A percentile compares a stretch with the other conserved stretches of the same genome.
Evolutionary conservation across 2,113 vertebrate genomes (phyloP).

Genomic region (Trachemys scripta): DNA sequence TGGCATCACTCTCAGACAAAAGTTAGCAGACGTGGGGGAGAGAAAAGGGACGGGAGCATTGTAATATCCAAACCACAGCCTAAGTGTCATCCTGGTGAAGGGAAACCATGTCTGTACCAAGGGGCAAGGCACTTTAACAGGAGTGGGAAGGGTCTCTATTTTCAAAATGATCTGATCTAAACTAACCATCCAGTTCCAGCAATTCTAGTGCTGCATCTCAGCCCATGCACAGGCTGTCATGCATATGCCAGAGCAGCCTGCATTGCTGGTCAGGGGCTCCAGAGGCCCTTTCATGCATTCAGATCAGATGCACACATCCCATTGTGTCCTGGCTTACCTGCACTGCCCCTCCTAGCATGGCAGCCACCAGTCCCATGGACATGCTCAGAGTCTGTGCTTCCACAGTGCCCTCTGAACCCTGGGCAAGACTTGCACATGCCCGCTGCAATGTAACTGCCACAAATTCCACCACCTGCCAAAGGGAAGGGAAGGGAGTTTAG

Average conservation of each 20-base stretch:
- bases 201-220: fast-evolving
- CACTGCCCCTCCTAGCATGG: conserved; percentile 86
- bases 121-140: neutral
- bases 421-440: conserved; percentile 79
- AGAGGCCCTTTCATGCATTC: neutral
- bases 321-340: conserved; percentile 77
- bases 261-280: neutral
- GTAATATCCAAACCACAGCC: neutral
- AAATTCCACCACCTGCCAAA: conserved; percentile 88
- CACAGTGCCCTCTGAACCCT: conserved; percentile 61
- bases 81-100: neutral
- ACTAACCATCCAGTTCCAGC: too few species aligned
- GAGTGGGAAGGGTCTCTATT: neutral
- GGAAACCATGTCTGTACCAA: neutral
- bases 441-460: conserved; percentile 87
- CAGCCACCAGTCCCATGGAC: conserved; percentile 92
- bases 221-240: neutral
- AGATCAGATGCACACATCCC: fast-evolving
- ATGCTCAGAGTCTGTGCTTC: conserved; percentile 92
- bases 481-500: neutral
- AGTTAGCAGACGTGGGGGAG: neutral
- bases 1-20: neutral
- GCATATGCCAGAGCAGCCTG: neutral
- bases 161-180: neutral
- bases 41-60: neutral